Conservation (phyloP, 1,140 invertebrate genomes). For the Akabosia matsudoensis region DNA sequence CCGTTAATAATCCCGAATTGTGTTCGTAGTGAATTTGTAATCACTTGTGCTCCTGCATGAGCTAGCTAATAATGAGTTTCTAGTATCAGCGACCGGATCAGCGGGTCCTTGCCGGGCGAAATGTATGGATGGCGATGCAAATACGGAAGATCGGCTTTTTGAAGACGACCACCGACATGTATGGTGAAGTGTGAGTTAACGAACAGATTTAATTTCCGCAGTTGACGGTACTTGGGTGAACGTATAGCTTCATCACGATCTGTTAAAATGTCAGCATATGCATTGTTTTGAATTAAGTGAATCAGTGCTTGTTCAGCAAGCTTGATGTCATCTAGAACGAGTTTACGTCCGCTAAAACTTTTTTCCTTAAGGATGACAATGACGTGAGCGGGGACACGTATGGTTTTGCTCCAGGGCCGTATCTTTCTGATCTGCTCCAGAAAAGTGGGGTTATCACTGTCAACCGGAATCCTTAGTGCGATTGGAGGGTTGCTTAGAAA, state of each 20-base stretch:
- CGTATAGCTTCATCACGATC: not conserved
- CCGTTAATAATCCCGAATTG: slow-evolving; percentile 49
- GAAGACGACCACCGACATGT: too few relatives aligned
- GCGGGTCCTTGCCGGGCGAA: slow-evolving; percentile 47
- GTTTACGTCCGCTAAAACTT: not conserved
- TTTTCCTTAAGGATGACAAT: not conserved
- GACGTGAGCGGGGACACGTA: not conserved
- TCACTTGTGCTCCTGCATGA: slow-evolving; percentile 47
- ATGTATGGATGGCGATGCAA: too few relatives aligned
- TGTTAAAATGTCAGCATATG: not conserved
- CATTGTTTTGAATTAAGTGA: not conserved
- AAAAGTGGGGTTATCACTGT: not conserved
- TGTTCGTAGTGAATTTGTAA: slow-evolving; percentile 46
- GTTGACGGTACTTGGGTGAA: slow-evolving; percentile 45
- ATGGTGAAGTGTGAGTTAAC: too few relatives aligned
- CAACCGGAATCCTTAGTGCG: not conserved
- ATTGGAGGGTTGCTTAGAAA: not conserved
- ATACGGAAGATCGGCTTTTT: too few relatives aligned
- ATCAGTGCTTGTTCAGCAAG: not conserved
- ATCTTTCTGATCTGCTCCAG: not conserved
- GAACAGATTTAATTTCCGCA: too few relatives aligned
- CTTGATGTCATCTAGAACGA: not conserved
- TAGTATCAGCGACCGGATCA: slow-evolving; percentile 49
- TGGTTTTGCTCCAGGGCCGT: not conserved
- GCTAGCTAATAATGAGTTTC: slow-evolving; percentile 43